phyloP scores from a whole-genome alignment of 2,113 vertebrate species.

The Rattus rattus region DNA sequence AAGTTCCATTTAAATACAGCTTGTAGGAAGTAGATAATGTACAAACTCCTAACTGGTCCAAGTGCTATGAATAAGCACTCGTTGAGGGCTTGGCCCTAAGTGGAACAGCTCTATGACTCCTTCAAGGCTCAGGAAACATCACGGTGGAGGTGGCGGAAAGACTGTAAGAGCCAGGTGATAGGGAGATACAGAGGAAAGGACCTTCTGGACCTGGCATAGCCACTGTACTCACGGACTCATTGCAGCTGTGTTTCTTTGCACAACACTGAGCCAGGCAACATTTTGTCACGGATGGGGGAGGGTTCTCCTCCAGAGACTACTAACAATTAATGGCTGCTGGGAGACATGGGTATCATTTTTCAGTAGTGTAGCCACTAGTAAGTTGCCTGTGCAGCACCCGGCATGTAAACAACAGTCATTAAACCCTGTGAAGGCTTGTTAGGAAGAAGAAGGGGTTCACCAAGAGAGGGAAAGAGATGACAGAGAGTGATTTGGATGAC shows the following conservation, averaged over 20 bases:
- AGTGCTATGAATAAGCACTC: too few species aligned
- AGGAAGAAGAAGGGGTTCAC: background rate
- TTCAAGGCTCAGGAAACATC: background rate
- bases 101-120: background rate
- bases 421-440: background rate
- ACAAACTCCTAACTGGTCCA: background rate
- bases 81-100: background rate
- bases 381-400: background rate
- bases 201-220: background rate
- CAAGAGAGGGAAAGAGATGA: background rate
- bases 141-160: background rate
- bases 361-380: background rate
- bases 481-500: background rate
- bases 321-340: background rate
- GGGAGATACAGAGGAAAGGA: background rate
- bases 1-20: background rate
- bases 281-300: background rate
- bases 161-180: background rate
- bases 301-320: background rate
- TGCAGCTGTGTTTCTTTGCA: background rate
- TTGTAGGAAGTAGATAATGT: background rate
- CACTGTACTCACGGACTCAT: background rate
- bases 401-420: background rate
- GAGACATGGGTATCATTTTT: too few species aligned
- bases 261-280: background rate